These are phyloP conservation scores for Leucopternis melanops DNA, from an alignment of 2,113 vertebrate genomes.

Conservation along the genomic window DNA sequence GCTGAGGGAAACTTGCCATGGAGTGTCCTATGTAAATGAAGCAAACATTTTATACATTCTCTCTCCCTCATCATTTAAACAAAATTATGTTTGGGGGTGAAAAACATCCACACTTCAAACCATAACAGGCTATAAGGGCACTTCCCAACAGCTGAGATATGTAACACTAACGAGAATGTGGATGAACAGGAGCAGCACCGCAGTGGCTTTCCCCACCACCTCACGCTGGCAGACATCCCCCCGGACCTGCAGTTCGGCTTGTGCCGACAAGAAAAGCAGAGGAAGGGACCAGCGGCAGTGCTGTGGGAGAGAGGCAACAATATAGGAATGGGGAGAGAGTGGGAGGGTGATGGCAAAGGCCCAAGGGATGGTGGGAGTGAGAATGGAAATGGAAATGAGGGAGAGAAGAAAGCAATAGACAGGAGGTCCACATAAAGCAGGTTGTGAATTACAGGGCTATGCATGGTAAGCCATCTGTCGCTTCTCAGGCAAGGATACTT, in stretches of 20 bases:
- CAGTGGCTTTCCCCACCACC: not conserved
- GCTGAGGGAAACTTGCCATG: not conserved
- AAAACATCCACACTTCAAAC: not conserved
- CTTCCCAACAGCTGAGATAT: not conserved
- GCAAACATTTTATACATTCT: not conserved
- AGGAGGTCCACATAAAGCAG: conserved; percentile 52
- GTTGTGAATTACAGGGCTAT: conserved; percentile 51
- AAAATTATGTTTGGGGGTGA: not conserved
- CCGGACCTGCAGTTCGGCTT: not conserved
- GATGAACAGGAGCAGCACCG: not conserved
- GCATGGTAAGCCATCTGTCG: conserved; percentile 54
- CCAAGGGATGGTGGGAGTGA: conserved; percentile 26
- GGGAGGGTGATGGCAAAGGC: conserved; percentile 43
- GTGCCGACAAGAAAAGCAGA: not conserved
- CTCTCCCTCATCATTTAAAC: not conserved
- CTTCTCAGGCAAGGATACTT: conserved; percentile 10
- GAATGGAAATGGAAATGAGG: conserved; percentile 62
- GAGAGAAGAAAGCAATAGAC: conserved; percentile 37
- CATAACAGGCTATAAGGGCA: not conserved
- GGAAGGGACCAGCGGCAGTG: not conserved
- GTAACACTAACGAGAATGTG: not conserved
- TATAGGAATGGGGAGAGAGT: not conserved
- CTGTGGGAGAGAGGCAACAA: not conserved
- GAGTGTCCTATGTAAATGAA: not conserved
- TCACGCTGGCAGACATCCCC: not conserved